phyloP scores from a whole-genome alignment of 1,140 invertebrate genomes.

The Caenorhabditis remanei region DNA sequence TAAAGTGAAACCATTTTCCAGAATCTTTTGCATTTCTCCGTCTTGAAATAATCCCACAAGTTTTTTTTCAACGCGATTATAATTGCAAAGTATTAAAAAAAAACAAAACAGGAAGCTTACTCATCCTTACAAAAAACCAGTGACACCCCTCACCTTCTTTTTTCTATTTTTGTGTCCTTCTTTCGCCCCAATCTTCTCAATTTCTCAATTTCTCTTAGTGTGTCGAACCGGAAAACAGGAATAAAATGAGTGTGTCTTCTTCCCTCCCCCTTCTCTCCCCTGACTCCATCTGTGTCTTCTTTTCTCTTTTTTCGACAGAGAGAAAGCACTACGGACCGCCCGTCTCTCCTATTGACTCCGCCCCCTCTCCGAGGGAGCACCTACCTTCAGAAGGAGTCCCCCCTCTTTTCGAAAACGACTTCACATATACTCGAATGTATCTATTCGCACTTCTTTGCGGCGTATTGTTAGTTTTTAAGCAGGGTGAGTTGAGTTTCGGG shows the following conservation, averaged over 20 bases:
- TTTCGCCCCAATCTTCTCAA: conserved; percentile 7
- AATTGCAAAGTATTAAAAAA: too few species aligned
- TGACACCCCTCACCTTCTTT: not conserved
- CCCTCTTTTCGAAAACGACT: not conserved
- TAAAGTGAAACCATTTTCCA: too few species aligned
- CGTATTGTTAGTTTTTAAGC: conserved; percentile 42
- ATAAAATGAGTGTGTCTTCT: conserved; percentile 45
- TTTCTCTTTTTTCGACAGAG: not conserved
- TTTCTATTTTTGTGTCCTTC: not conserved
- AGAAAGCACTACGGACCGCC: not conserved
- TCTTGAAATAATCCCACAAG: too few species aligned
- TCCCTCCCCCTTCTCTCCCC: not conserved
- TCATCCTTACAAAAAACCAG: too few species aligned
- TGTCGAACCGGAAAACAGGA: conserved; percentile 37
- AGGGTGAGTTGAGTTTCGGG: not conserved
- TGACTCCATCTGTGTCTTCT: conserved; percentile 51
- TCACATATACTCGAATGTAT: conserved; percentile 26
- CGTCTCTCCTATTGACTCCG: conserved; percentile 22
- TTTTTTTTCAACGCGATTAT: too few species aligned
- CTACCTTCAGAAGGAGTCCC: conserved; percentile 7
- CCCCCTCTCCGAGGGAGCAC: not conserved
- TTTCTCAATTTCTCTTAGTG: not conserved
- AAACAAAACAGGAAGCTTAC: too few species aligned
- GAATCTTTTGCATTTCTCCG: too few species aligned
- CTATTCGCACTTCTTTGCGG: conserved; percentile 45